Evolutionary conservation across 2,888 invertebrate genomes (phyloP), one percentile per base, ranked within the genome.

Genomic region (Nycteola revayana): DNA sequence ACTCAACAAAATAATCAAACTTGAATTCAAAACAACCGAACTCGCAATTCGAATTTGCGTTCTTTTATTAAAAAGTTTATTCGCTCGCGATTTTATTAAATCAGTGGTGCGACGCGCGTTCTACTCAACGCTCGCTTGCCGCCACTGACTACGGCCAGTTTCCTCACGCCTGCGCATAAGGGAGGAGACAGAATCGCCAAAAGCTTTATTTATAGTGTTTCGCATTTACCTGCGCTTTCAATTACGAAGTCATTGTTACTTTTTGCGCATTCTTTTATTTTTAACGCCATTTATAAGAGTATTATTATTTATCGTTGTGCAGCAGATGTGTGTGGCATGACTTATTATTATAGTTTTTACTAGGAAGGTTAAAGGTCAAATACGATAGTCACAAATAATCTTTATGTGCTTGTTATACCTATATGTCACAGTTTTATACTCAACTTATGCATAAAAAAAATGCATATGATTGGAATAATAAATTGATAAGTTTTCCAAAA

Each of bases 121-220:
- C 22, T 32, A 31, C 37, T 50, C 41, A 24, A 37, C 55, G 36
- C 48, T 53, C 32, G 44, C 61, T 60, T 60, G 34, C 61, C 61
- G 52, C 53, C 68, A 66, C 66, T 66, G 68, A 58, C 35, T 36
- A 25, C 24, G 28, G 31, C 8, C 29, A 18, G 39, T 38, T 34
- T 30, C 29, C 33, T 41, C 30, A 50, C 54, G 59, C 67, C 39
- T 67, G 65, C 63, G 65, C 65, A 48, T 32, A 32, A 31, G 31
- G 36, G 36, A 18, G 32, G 42, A 26, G 29, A 31, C 44, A 44
- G 42, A 46, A 47, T 44, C 25, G 31, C 40, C 31, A 45, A 58
- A 54, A 49, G 42, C 36, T 60, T 63, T 62, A 63, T 61, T 62
- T 65, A 55, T 65, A 62, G 59, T 47, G 32, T 43, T 49, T 53